These are phyloP conservation scores for Synergus gifuensis DNA, from an alignment of 2,888 invertebrate species.

Conservation along the genomic window DNA sequence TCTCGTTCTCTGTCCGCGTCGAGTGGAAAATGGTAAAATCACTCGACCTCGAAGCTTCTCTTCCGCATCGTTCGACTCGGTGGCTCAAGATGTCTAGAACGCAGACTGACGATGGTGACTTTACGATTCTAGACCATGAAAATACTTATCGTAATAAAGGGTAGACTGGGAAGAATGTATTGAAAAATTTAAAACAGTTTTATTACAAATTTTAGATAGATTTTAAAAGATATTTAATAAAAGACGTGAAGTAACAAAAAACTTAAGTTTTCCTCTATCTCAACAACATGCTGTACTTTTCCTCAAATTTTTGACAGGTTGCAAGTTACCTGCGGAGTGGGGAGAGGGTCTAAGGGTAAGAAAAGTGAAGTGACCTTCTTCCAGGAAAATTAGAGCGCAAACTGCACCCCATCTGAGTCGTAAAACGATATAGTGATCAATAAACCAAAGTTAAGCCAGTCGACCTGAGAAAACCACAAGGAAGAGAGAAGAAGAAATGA, in stretches of 20 bases:
- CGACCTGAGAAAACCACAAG: not conserved
- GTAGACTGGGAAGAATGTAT: not conserved
- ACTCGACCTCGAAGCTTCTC: not conserved
- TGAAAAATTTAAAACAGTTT: not conserved
- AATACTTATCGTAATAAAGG: not conserved
- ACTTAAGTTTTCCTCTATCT: not conserved
- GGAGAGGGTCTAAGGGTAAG: not conserved
- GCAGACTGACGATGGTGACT: not conserved
- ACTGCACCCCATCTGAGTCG: conserved; percentile 1
- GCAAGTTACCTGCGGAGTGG: not conserved
- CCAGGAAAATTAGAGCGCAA: not conserved
- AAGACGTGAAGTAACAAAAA: not conserved
- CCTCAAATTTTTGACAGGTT: not conserved
- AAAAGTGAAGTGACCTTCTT: not conserved
- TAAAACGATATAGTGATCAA: not conserved
- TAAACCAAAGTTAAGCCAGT: not conserved
- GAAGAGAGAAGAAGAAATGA: not conserved
- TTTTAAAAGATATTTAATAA: not conserved
- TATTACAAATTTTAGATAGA: not conserved
- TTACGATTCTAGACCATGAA: not conserved
- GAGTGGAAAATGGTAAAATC: conserved; percentile 1
- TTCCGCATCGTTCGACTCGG: not conserved
- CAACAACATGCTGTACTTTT: not conserved
- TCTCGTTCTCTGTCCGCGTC: not conserved
- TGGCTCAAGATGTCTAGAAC: not conserved